Evolutionary conservation across 2,888 invertebrate species (phyloP).

Genomic region (Acleris holmiana): DNA sequence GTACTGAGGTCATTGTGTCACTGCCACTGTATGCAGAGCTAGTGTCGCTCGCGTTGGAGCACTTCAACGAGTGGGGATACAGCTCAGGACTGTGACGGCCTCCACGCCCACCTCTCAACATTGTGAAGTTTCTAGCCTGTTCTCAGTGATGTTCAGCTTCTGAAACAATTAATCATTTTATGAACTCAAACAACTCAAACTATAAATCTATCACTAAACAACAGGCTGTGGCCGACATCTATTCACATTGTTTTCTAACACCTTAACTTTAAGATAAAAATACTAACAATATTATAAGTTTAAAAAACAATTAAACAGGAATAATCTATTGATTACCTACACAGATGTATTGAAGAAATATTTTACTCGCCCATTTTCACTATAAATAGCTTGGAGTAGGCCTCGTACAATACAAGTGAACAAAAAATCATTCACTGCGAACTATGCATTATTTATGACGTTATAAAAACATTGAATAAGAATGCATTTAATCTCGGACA

Average conservation of each 20-base stretch:
- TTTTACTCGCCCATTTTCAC: constrained; percentile 27
- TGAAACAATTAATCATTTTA: constrained; percentile 53
- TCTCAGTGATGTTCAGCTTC: constrained; percentile 66
- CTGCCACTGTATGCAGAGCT: constrained; percentile 98
- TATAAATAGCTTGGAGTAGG: constrained; percentile 23
- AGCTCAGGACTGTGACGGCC: constrained; percentile 89
- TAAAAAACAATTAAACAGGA: too few species aligned
- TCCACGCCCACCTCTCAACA: constrained; percentile 85
- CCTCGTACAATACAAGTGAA: constrained; percentile 6
- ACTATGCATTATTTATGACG: constrained; percentile 25
- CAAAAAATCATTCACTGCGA: constrained; percentile 12
- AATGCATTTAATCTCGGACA: constrained; percentile 9
- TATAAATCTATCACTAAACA: too few species aligned
- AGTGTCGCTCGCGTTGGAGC: constrained; percentile 93
- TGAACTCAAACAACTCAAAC: too few species aligned
- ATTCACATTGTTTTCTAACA: too few species aligned
- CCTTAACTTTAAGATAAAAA: too few species aligned
- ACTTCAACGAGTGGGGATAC: constrained; percentile 93
- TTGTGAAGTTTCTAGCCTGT: constrained; percentile 74
- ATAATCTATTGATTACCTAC: too few species aligned
- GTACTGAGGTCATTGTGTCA: constrained; percentile 97
- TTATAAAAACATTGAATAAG: constrained; percentile 27
- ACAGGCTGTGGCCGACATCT: too few species aligned
- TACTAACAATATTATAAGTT: too few species aligned
- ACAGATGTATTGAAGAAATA: constrained; percentile 1